These are phyloP conservation scores for Adineta ricciae DNA, from an alignment of 2,888 invertebrate genomes.

Conservation along the genomic window DNA sequence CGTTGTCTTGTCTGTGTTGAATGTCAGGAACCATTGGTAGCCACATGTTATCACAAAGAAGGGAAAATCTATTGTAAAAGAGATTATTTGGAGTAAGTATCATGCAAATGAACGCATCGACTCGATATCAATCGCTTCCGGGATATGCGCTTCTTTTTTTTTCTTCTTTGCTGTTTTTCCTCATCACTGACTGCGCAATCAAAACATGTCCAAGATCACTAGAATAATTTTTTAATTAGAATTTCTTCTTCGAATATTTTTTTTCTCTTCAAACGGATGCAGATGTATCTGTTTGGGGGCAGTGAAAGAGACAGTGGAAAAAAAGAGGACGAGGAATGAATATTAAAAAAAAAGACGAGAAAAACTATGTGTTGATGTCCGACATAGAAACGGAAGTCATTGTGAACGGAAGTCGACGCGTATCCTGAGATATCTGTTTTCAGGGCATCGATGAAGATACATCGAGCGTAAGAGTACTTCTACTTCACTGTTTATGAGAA, in stretches of 20 bases:
- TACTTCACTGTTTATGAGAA: conserved; percentile 5
- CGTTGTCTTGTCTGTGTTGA: not conserved
- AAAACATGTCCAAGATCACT: conserved; percentile 2
- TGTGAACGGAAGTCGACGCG: conserved; percentile 9
- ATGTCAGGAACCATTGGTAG: conserved; percentile 1
- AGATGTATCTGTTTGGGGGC: not conserved
- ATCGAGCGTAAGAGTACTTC: conserved; percentile 13
- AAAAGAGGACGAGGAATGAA: not conserved
- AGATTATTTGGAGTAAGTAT: conserved; percentile 21
- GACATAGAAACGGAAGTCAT: not conserved
- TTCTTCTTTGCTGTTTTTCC: not conserved
- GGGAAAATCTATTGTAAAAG: conserved; percentile 17
- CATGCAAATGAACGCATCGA: not conserved
- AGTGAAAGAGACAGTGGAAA: not conserved
- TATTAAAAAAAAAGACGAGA: not conserved
- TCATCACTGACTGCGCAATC: conserved; percentile 17
- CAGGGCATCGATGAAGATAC: conserved; percentile 15
- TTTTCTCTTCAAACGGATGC: conserved; percentile 10
- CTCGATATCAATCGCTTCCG: not conserved
- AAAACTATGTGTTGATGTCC: not conserved
- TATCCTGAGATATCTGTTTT: not conserved
- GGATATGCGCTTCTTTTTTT: not conserved
- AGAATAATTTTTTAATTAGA: not conserved
- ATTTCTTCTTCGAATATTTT: not conserved
- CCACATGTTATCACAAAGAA: conserved; percentile 8